Evolutionary conservation across 2,888 invertebrate species (phyloP).

Genomic region (Bembecia ichneumoniformis): DNA sequence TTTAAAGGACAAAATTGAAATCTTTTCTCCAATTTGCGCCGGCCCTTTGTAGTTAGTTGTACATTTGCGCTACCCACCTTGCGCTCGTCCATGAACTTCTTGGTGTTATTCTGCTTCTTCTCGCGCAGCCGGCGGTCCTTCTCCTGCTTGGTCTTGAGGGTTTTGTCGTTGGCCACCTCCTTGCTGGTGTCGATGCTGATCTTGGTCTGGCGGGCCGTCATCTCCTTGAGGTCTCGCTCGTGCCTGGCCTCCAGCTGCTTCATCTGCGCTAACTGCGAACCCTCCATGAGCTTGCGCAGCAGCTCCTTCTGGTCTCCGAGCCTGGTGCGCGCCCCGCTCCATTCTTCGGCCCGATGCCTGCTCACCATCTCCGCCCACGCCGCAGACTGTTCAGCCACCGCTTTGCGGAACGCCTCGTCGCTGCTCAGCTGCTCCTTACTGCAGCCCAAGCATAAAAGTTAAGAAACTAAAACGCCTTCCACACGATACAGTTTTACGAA

Average conservation of each 20-base stretch:
- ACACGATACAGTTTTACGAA: no score
- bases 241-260: conserved; percentile 92
- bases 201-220: conserved; percentile 95
- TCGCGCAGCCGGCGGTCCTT: conserved; percentile 93
- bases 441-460: no score
- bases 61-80: conserved; percentile 75
- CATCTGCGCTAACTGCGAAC: conserved; percentile 86
- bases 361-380: conserved; percentile 96
- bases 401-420: conserved; percentile 82
- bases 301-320: conserved; percentile 87
- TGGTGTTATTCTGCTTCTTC: conserved; percentile 97
- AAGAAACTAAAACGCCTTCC: no score
- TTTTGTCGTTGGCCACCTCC: conserved; percentile 96
- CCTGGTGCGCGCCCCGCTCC: conserved; percentile 84
- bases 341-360: conserved; percentile 85
- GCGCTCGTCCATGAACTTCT: conserved; percentile 96
- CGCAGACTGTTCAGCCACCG: conserved; percentile 92
- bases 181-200: conserved; percentile 97
- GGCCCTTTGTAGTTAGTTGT: no score
- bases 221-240: conserved; percentile 94
- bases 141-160: conserved; percentile 96
- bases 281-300: conserved; percentile 83
- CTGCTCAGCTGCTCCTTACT: conserved; percentile 86
- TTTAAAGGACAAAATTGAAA: no score
- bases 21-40: no score